Conservation (phyloP, 2,797 vertebrate species). For the Sphenodon punctatus region DNA sequence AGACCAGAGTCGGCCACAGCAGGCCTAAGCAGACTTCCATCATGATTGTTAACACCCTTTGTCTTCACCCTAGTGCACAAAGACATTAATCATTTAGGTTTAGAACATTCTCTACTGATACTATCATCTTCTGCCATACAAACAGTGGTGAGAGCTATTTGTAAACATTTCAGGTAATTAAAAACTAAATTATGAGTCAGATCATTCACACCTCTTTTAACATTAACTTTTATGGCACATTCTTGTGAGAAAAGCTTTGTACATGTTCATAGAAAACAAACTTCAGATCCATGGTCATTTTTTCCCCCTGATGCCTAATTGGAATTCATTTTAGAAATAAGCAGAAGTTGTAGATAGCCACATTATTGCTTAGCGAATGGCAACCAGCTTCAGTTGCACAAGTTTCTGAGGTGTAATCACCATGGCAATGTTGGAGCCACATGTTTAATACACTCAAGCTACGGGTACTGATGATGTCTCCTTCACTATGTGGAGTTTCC, state of each 20-base stretch:
- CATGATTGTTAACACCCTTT: too few relatives aligned
- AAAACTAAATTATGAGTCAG: neutral
- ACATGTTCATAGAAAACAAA: neutral
- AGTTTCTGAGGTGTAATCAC: neutral
- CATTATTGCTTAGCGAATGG: neutral
- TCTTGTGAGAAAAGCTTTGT: accelerated
- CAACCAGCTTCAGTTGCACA: neutral
- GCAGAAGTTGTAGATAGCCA: neutral
- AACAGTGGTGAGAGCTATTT: neutral
- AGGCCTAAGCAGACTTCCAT: too few relatives aligned
- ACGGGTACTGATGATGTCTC: too few relatives aligned
- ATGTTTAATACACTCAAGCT: too few relatives aligned
- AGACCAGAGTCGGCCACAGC: too few relatives aligned
- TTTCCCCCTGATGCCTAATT: neutral
- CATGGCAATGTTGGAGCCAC: too few relatives aligned
- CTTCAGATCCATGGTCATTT: neutral
- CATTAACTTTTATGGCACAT: accelerated
- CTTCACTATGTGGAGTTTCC: too few relatives aligned
- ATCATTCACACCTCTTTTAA: accelerated
- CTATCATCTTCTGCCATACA: neutral
- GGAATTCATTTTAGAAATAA: neutral
- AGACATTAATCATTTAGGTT: neutral
- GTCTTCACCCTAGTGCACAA: neutral
- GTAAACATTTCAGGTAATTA: neutral
- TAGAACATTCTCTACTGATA: neutral